Base-by-base conservation (phyloP, 2,888 invertebrate species). In the Caenorhabditis virilis region DNA sequence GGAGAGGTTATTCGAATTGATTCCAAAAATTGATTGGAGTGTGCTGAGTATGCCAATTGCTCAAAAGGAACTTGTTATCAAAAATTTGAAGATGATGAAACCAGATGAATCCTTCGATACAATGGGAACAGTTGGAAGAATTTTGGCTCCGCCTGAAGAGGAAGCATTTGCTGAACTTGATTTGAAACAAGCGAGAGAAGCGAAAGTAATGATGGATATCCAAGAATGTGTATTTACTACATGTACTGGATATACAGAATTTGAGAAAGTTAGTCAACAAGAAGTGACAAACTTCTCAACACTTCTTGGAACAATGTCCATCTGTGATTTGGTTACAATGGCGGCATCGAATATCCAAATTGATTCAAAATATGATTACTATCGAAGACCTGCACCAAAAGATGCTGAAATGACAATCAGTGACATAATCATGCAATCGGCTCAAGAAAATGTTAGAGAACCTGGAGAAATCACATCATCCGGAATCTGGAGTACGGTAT, bases 1-100 rank as follows among this genome's bases (percentile, higher is more conserved):
- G 39, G 49, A 57, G 13, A 61, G 45, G 25, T 45, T 66, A 9
- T 26, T 57, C 20, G 57, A 66, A 36, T 22, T 63, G 26, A 16
- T 63, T 41, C 63, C 57, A 3, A 58, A 54, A 27, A 63, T 63
- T 50, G 63, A 63, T 16, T 63, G 63, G 63, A 46, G 54, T 25
- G 38, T 33, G 38, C 23, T 63, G 35, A 58, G 50, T 13, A 63
- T 63, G 57, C 63, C 63, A 7, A 26, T 53, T 2, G 26, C 45
- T 23, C 57, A 63, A 27, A 63, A 58, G 25, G 38, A 57, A 13
- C 36, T 58, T n/a, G 53, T 63, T 3, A 35, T 63, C 4, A 57
- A 41, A 38, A 63, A 63, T 30, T 27, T 63, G 50, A 50, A 18
- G 20, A 11, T 48, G 39, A 35, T 50, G 20, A 39, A 53, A 15